Base-by-base conservation (phyloP, 2,797 vertebrate genomes). In the Clarias pachynema region DNA sequence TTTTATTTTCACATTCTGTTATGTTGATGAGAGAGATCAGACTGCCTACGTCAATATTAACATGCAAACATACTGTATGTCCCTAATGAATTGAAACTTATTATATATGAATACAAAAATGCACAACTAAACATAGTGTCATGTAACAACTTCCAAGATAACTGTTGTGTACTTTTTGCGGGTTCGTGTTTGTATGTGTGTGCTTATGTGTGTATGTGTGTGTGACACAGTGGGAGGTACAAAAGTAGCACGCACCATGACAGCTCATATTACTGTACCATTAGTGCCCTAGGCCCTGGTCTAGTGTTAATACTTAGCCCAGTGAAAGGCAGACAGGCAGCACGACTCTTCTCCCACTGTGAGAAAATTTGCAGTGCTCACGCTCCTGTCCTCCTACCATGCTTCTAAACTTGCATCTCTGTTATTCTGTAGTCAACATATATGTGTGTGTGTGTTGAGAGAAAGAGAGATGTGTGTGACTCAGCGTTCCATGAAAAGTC, bases 231-330 rank as follows among this genome's bases (percentile, higher is more conserved):
- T 84, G 68, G 86, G 82, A 77, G 85, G 82, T 49, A 84, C 73
- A 70, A 75, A 79, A 86, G 68, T 80, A 57, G 85, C 85, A 44
- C 20, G 34, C 83, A 79, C 83, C 86, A 88, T 90, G 90, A 91
- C 90, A 90, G 89, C 89, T 89, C 82, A 82, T 65, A 88, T 89
- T 89, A 91, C 34, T 37, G 34, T 37, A 37, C 85, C 84, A 84
- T 82, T 82, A 87, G 83, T 86, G 89, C 84, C 89, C 86, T 89
- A 86, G 85, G 88, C 87, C 85, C 86, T 89, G 86, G 74, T 86
- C 87, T 88, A 75, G 82, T 88, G 87, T 89, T 90, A 90, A 91
- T 87, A 88, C 86, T 85, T 79, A 86, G 87, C 88, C 86, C 86
- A 87, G 86, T 83, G 84, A 89, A 88, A 86, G 83, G 82, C 83